Evolutionary conservation across 2,888 invertebrate genomes (phyloP), one percentile per base, ranked within the genome.

Genomic region (Barypeithes pellucidus): DNA sequence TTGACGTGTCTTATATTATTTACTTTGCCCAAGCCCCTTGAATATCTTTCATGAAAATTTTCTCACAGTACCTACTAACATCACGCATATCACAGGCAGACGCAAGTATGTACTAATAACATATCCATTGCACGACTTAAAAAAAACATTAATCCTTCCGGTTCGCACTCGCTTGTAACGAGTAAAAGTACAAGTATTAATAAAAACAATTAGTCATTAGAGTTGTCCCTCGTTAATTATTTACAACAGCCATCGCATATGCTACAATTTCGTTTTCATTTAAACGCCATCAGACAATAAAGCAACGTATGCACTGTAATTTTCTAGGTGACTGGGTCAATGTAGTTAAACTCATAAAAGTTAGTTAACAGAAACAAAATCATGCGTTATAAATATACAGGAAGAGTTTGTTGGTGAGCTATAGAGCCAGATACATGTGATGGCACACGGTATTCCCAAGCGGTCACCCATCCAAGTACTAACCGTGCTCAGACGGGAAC

Each of bases 311-410:
- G 8, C 8, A 29, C 11, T 16, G 39, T 45, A 29, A 45, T 67
- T 67, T 67, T 67, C 67, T 60, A 36, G 67, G 67, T 67, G 47
- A 67, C 67, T 59, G 14, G 67, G 67, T 67, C 59, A 67, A 24
- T 22, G n/a, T 52, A 52, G 52, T 52, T 52, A 52, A 24, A 14
- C 2, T 52, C 14, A 24, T 62, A 29, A 45, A 24, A 45, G 43
- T 11, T 41, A 60, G 47, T 47, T 47, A 47, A 47, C 18, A 20
- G n/a, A 45, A 12, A 45, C 3, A 45, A 2, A 47, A 20, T 20
- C 11, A 47, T 8, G 20, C 11, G 47, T 47, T 20, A 45, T 18
- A 45, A 16, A 14, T 45, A 45, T 41, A 5, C 29, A 29, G 7
- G 9, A 29, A 41, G n/a, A n/a, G 11, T 41, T 41, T 41, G 11